Evolutionary conservation across 2,113 vertebrate genomes (phyloP), one percentile per base, ranked within the genome.

Genomic region (Martes martes): DNA sequence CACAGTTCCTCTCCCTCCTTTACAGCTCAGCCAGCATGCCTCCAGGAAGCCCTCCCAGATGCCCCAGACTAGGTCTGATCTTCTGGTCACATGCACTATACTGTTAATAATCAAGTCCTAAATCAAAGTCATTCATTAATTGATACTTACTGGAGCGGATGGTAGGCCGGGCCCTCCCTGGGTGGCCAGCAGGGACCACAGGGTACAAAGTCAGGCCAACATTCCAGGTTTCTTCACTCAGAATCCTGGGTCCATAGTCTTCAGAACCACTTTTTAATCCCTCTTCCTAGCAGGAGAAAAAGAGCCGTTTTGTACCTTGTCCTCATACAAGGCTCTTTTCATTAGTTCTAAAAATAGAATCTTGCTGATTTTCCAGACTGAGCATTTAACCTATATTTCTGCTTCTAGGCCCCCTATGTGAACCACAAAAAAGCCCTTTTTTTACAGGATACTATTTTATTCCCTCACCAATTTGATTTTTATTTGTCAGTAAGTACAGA

Each of bases 331-430:
- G 80, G 74, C 71, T 94, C 83, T 89, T 97, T 95, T 94, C 89
- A 93, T 95, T 93, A 83, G 74, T 74, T 96, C 92, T 93, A 82
- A 95, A 96, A 95, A 91, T 93, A 96, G 91, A 67, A 83, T 42
- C 52, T 39, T 57, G 59, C 67, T n/a, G 33, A 82, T 94, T 94
- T 98, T 97, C 86, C 86, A 89, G 78, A 73, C 82, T 39, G 31
- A 97, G 50, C 65, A 79, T 69, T 39, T 18, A 91, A 59, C 61
- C 82, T 91, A 15, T 63, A 79, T 74, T 78, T 96, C 76, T 88
- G 39, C 78, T 95, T 86, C 76, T 47, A 83, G 50, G 39, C 4
- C 45, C 50, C 21, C 39, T 82, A 8, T 69, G 39, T 61, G 83
- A 95, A 65, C 52, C 42, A 86, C 55, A 50, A 87, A 74, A 83